Evolutionary conservation across 1,140 invertebrate genomes (phyloP).

Genomic region (Tigriopus japonicus): DNA sequence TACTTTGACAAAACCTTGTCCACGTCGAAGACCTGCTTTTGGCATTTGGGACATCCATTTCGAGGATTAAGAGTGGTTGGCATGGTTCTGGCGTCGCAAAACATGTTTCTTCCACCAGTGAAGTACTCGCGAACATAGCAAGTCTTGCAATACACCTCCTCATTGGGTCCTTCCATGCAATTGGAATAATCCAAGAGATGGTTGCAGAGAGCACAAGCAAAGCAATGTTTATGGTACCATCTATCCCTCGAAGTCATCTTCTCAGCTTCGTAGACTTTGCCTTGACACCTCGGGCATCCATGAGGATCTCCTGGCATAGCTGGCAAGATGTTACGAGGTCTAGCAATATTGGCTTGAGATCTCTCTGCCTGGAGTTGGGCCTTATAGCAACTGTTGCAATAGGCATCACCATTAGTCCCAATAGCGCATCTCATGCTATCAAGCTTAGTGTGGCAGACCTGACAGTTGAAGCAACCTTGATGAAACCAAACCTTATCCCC

Average conservation of each 20-base stretch:
- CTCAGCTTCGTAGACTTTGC: slow-evolving; percentile 79
- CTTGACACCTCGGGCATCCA: slow-evolving; percentile 74
- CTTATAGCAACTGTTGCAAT: slow-evolving; percentile 70
- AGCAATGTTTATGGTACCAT: slow-evolving; percentile 80
- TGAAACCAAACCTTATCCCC: slow-evolving; percentile 37
- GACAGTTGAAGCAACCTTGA: slow-evolving; percentile 35
- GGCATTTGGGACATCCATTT: neutral
- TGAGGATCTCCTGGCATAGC: slow-evolving; percentile 42
- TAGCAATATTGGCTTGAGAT: too few relatives aligned
- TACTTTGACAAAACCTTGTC: neutral
- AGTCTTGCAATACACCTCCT: slow-evolving; percentile 78
- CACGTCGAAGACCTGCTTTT: neutral
- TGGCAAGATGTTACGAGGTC: slow-evolving; percentile 62
- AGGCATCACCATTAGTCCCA: slow-evolving; percentile 67
- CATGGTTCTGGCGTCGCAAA: neutral
- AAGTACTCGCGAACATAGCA: slow-evolving; percentile 45
- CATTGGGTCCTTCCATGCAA: slow-evolving; percentile 71
- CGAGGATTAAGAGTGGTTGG: neutral
- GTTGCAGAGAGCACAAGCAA: slow-evolving; percentile 76
- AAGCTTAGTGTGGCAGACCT: slow-evolving; percentile 37
- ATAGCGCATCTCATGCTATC: slow-evolving; percentile 78
- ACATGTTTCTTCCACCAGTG: neutral
- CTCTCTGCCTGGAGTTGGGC: slow-evolving; percentile 16
- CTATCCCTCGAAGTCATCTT: slow-evolving; percentile 70
- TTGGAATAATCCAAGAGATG: slow-evolving; percentile 79